These are phyloP conservation scores for Notarius lentiginosus DNA, from an alignment of 2,113 vertebrate species.

Conservation along the genomic window DNA sequence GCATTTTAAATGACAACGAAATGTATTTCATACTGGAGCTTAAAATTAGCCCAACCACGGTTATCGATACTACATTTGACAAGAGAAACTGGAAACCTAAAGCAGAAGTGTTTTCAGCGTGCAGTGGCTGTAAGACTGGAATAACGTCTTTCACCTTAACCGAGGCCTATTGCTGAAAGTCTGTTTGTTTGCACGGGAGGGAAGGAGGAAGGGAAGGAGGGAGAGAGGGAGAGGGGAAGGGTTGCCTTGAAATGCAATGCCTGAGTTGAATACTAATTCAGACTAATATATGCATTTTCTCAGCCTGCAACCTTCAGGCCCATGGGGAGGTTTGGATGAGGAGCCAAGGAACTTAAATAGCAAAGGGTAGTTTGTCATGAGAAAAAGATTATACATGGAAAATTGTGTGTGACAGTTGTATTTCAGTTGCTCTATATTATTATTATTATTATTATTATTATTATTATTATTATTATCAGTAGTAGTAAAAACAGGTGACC, in stretches of 20 bases:
- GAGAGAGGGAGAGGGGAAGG: constrained; percentile 60
- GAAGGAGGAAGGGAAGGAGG: constrained; percentile 45
- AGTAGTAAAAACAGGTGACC: background rate
- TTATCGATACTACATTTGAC: background rate
- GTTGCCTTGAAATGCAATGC: constrained; percentile 76
- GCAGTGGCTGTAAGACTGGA: background rate
- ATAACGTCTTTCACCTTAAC: background rate
- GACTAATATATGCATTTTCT: constrained; percentile 78
- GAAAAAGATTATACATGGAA: background rate
- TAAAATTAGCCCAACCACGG: background rate
- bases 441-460: background rate
- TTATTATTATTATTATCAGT: background rate
- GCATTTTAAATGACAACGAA: background rate
- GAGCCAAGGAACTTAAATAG: constrained; percentile 37
- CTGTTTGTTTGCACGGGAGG: constrained; percentile 22
- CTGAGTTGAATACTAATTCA: constrained; percentile 81
- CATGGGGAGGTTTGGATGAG: constrained; percentile 54
- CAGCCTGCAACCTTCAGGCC: constrained; percentile 74
- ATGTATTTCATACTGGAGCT: background rate
- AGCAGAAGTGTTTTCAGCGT: background rate
- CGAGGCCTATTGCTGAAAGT: constrained; percentile 2
- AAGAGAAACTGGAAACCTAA: background rate
- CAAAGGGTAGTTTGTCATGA: constrained; percentile 16
- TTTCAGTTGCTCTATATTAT: background rate
- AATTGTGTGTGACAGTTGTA: background rate